Conservation (phyloP, 2,113 vertebrate genomes). For the Suricata suricatta region DNA sequence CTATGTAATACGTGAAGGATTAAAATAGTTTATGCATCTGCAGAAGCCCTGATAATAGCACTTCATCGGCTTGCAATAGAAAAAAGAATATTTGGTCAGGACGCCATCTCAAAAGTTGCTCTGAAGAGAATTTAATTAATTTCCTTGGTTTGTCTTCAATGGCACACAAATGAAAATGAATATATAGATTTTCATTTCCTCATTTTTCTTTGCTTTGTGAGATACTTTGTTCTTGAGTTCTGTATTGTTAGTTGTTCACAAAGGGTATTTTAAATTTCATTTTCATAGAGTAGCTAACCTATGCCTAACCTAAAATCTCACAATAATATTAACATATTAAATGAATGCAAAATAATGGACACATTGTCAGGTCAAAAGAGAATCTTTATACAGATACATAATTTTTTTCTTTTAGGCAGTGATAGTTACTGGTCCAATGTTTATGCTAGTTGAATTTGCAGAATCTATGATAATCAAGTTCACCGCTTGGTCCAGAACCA, state of each 20-base stretch:
- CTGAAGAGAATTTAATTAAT: conserved; percentile 68
- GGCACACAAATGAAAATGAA: conserved; percentile 49
- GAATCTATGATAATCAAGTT: not conserved
- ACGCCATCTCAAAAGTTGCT: conserved; percentile 46
- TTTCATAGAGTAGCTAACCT: conserved; percentile 14
- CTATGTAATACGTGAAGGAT: conserved; percentile 27
- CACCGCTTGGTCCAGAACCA: not conserved
- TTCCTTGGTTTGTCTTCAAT: conserved; percentile 52
- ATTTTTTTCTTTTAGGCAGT: not conserved
- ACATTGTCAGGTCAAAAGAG: not conserved
- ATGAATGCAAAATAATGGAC: conserved; percentile 23
- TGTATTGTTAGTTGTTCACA: conserved; percentile 41
- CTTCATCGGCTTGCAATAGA: conserved; percentile 18
- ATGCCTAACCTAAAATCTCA: not conserved
- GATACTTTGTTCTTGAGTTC: conserved; percentile 52
- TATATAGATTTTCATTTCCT: conserved; percentile 64
- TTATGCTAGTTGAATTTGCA: not conserved
- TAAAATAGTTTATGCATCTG: conserved; percentile 30
- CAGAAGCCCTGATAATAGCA: conserved; percentile 29
- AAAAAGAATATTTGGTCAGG: conserved; percentile 64
- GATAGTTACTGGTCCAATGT: not conserved
- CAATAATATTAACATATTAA: conserved; percentile 28
- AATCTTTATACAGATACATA: not conserved
- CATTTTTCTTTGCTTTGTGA: conserved; percentile 54
- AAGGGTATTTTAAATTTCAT: conserved; percentile 39